Conservation (phyloP, 2,797 vertebrate genomes). For the Lateolabrax maculatus region DNA sequence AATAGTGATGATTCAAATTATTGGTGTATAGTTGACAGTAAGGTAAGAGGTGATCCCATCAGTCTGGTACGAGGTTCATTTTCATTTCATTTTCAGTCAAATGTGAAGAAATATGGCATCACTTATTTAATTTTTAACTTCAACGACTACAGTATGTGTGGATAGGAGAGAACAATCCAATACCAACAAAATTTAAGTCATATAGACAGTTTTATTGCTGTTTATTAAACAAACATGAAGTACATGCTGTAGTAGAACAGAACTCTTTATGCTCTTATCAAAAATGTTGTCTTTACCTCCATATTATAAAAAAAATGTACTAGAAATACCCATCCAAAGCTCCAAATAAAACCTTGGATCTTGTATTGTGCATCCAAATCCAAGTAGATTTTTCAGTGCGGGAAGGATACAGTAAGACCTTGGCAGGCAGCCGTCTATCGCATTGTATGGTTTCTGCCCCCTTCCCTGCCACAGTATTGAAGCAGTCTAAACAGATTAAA, state of each 20-base stretch:
- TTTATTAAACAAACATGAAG: slow-evolving; percentile 34
- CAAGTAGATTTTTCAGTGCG: slow-evolving; percentile 44
- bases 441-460: slow-evolving; percentile 75
- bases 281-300: slow-evolving; percentile 19
- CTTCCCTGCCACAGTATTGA: slow-evolving; percentile 76
- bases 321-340: slow-evolving; percentile 29
- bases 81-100: slow-evolving; percentile 58
- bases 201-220: slow-evolving; percentile 1
- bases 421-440: slow-evolving; percentile 72
- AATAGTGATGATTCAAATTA: slow-evolving; percentile 65
- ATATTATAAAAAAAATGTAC: slow-evolving; percentile 27
- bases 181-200: background rate
- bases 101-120: slow-evolving; percentile 42
- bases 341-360: slow-evolving; percentile 44
- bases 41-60: slow-evolving; percentile 58
- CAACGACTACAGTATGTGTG: slow-evolving; percentile 7
- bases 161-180: slow-evolving; percentile 1
- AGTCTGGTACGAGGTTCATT: slow-evolving; percentile 47
- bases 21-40: slow-evolving; percentile 62
- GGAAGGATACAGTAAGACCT: slow-evolving; percentile 55
- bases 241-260: background rate
- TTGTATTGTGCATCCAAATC: slow-evolving; percentile 43
- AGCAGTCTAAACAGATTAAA: slow-evolving; percentile 89
- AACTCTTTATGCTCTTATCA: background rate
- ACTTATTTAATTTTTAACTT: slow-evolving; percentile 28